Percentiles rank a stretch among this genome's conserved stretches.
These are phyloP conservation scores for Chamaea fasciata DNA, from an alignment of 2,113 vertebrate genomes.

Conservation along the genomic window DNA sequence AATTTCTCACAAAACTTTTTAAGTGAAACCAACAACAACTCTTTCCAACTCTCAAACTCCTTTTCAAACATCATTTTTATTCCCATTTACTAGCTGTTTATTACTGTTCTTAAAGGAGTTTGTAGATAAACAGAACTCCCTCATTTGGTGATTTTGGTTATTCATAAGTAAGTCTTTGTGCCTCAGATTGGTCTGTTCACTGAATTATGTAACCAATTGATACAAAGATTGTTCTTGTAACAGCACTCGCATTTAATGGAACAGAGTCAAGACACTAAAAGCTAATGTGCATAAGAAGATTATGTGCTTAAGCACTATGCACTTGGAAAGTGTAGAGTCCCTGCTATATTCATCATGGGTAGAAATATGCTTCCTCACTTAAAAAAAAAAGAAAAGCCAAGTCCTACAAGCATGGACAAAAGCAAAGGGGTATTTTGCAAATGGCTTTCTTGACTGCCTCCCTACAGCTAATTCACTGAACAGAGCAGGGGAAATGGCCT, in stretches of 20 bases:
- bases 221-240: background rate
- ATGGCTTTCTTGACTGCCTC: background rate
- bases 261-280: background rate
- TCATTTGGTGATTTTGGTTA: background rate
- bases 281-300: background rate
- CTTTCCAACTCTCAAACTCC: background rate
- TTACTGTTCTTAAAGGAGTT: background rate
- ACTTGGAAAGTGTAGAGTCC: background rate
- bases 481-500: background rate
- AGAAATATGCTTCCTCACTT: background rate
- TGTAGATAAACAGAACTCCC: background rate
- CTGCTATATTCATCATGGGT: background rate
- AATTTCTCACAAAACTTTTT: background rate
- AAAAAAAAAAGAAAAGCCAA: background rate
- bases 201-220: background rate
- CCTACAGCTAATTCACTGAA: background rate
- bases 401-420: background rate
- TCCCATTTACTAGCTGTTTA: background rate
- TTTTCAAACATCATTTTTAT: background rate
- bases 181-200: background rate
- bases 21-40: background rate
- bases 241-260: background rate
- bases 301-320: background rate
- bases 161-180: background rate
- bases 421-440: background rate